Evolutionary conservation across 2,888 invertebrate species (phyloP), one percentile per base, ranked within the genome.

Genomic region (Crocallis elinguaria): DNA sequence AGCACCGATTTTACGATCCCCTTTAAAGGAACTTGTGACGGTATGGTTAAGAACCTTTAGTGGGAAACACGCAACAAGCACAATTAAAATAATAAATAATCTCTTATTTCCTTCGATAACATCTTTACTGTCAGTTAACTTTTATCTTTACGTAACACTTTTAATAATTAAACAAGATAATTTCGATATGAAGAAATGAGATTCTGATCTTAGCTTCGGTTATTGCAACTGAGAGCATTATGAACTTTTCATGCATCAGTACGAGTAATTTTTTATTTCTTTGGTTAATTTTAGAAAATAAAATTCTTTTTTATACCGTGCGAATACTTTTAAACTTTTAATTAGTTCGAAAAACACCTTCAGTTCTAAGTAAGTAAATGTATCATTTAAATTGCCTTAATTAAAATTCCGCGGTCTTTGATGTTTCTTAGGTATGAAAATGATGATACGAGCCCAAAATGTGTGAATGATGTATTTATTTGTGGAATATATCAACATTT

Each of bases 301-400:
- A 33, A 39, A n/a, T 27, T 11, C 27, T 6, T 43, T n/a, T 25
- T 35, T 35, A 39, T 43, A 43, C 30, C 39, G 25, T 59, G 38
- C 35, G 49, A 59, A 55, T 36, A 49, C 23, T 39, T 29, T 29
- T 38, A 42, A 46, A 42, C 25, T n/a, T n/a, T n/a, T 33, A 46
- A 50, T 44, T 58, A 44, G 50, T 50, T 30, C 36, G 11, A 35
- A 46, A 49, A 25, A 21, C 27, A 41, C 41, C 42, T 62, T 60
- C 50, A 46, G 42, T 57, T 49, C 51, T 55, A 54, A 60, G 52
- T 53, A 63, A 63, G 60, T 55, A 57, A 64, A 69, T 66, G 61
- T 64, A 69, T 66, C 60, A 54, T 70, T 62, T 62, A 60, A 62
- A 69, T 66, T 66, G 52, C 60, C 60, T 53, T 64, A 68, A 69